These are phyloP conservation scores for Micrastur ruficollis DNA, from an alignment of 2,797 vertebrate species.

Conservation along the genomic window DNA sequence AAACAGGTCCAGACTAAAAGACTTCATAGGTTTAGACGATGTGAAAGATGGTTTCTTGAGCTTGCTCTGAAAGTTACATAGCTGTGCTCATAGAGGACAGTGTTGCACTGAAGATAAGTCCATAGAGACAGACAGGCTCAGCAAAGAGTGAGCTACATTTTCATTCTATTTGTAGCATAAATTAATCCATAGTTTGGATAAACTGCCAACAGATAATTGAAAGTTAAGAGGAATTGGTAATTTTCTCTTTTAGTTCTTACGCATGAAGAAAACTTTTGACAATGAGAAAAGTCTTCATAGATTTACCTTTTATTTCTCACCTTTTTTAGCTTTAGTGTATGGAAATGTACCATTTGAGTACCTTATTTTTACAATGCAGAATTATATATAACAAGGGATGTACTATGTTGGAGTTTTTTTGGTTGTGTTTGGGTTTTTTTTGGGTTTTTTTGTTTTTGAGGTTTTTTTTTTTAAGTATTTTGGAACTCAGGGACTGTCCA, in stretches of 20 bases:
- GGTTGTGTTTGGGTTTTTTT: too few relatives aligned
- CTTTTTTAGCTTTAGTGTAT: neutral
- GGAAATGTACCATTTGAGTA: neutral
- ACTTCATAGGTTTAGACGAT: neutral
- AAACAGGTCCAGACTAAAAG: neutral
- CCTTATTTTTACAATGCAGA: neutral
- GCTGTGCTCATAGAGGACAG: neutral
- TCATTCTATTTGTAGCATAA: neutral
- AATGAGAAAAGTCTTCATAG: neutral
- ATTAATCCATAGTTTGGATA: neutral
- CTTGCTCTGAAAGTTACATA: neutral
- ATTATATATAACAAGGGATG: neutral
- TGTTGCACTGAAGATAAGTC: neutral
- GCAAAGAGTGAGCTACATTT: neutral
- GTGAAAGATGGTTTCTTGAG: neutral
- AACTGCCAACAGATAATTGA: neutral
- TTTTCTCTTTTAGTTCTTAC: neutral
- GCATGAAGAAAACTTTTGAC: neutral
- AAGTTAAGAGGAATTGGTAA: neutral
- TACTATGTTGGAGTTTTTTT: neutral
- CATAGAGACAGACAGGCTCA: neutral
- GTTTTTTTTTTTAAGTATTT: neutral
- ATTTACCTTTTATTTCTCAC: neutral
- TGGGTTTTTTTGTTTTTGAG: too few relatives aligned
- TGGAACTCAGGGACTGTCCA: neutral